These are phyloP conservation scores for Carassius auratus DNA, from an alignment of 2,113 vertebrate species.

Conservation along the genomic window DNA sequence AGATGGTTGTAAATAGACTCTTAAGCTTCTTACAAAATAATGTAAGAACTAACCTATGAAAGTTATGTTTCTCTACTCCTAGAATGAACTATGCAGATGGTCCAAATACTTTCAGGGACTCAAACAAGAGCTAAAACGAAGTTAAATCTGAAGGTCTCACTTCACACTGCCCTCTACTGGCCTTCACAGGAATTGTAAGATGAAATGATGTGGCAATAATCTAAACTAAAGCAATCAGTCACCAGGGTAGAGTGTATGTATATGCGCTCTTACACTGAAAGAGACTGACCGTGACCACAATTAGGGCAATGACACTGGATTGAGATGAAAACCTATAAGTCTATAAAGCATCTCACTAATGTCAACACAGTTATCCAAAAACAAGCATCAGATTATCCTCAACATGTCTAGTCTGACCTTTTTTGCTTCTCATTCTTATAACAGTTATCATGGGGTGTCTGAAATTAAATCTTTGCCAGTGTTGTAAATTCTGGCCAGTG, in stretches of 20 bases:
- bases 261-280: neutral
- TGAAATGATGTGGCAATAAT: neutral
- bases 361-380: neutral
- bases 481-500: neutral
- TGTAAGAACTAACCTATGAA: neutral
- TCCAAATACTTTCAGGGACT: neutral
- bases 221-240: neutral
- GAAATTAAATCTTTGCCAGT: slow-evolving; percentile 35
- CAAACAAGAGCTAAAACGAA: too few species aligned
- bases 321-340: neutral
- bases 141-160: neutral
- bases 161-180: slow-evolving; percentile 59
- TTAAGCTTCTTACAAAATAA: neutral
- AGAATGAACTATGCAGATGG: neutral
- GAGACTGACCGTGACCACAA: neutral
- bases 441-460: slow-evolving; percentile 14
- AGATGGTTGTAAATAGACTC: neutral
- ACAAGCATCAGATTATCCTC: neutral
- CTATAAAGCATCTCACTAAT: neutral
- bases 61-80: too few species aligned
- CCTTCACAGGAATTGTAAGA: slow-evolving; percentile 10
- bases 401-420: neutral
- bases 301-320: neutral
- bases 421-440: slow-evolving; percentile 25
- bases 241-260: neutral